Conservation (phyloP, 2,888 invertebrate species). For the Apoda limacodes region DNA sequence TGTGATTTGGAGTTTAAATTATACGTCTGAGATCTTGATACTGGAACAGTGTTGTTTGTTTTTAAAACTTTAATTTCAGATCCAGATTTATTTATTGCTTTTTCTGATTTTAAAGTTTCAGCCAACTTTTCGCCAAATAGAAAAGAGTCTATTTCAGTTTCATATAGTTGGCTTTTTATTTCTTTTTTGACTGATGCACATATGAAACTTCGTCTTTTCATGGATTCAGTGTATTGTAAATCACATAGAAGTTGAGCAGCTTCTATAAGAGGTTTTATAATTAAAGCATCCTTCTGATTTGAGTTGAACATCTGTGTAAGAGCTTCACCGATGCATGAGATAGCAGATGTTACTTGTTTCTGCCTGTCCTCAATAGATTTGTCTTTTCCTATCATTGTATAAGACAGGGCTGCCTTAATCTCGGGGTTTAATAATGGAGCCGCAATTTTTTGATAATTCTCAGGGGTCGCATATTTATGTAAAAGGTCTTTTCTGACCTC, state of each 20-base stretch:
- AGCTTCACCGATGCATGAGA: slow-evolving; percentile 5
- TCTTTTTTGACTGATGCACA: slow-evolving; percentile 5
- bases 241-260: slow-evolving; percentile 6
- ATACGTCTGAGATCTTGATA: too few relatives aligned
- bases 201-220: slow-evolving; percentile 6
- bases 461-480: too few relatives aligned
- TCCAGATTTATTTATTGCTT: too few relatives aligned
- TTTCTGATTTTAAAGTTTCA: too few relatives aligned
- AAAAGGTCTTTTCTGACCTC: too few relatives aligned
- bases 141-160: slow-evolving; percentile 5
- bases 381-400: slow-evolving; percentile 2
- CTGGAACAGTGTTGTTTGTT: too few relatives aligned
- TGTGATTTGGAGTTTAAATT: slow-evolving; percentile 7
- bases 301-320: slow-evolving; percentile 1
- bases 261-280: slow-evolving; percentile 7
- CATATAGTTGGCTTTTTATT: slow-evolving; percentile 5
- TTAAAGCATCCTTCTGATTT: slow-evolving; percentile 2
- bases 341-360: slow-evolving; percentile 5
- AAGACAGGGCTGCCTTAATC: slow-evolving; percentile 5
- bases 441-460: too few relatives aligned
- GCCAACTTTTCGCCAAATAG: too few relatives aligned
- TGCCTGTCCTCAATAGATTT: slow-evolving; percentile 10
- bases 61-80: slow-evolving; percentile 6
- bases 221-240: slow-evolving; percentile 6
- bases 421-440: slow-evolving; percentile 7